Percentiles rank a stretch among this genome's conserved stretches.
Evolutionary conservation across 2,113 vertebrate species (phyloP).

Genomic region (Ptilonorhynchus violaceus): DNA sequence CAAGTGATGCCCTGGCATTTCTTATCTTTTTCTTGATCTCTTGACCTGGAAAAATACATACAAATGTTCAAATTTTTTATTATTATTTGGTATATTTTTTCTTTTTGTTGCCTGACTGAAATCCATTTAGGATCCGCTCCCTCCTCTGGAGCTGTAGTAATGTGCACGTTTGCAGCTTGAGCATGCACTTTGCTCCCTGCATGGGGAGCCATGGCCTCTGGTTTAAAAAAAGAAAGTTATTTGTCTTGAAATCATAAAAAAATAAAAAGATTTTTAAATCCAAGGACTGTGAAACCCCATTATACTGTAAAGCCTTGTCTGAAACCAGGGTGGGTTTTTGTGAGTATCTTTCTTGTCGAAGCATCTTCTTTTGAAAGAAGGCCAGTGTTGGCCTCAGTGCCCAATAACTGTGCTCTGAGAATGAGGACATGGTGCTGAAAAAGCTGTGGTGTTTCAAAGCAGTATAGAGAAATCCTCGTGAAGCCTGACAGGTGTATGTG

Average conservation of each 20-base stretch:
- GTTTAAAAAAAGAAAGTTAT: background rate
- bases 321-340: background rate
- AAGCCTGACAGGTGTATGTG: background rate
- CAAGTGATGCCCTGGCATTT: background rate
- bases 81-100: background rate
- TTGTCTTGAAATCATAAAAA: background rate
- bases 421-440: background rate
- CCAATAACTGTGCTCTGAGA: background rate
- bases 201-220: background rate
- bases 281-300: background rate
- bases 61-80: background rate
- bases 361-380: background rate
- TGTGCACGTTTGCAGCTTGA: fast-evolving
- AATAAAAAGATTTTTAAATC: background rate
- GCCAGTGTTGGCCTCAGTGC: background rate
- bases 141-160: background rate
- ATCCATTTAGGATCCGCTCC: background rate
- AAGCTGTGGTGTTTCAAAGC: background rate
- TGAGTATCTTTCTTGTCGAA: background rate
- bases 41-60: background rate
- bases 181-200: background rate
- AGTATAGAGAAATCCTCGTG: background rate
- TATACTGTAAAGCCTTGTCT: background rate
- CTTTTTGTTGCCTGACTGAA: background rate
- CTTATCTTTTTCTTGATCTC: background rate